Percentiles rank a stretch among this genome's conserved stretches.
phyloP scores from a whole-genome alignment of 2,797 vertebrate genomes.

The Silurus aristotelis region DNA sequence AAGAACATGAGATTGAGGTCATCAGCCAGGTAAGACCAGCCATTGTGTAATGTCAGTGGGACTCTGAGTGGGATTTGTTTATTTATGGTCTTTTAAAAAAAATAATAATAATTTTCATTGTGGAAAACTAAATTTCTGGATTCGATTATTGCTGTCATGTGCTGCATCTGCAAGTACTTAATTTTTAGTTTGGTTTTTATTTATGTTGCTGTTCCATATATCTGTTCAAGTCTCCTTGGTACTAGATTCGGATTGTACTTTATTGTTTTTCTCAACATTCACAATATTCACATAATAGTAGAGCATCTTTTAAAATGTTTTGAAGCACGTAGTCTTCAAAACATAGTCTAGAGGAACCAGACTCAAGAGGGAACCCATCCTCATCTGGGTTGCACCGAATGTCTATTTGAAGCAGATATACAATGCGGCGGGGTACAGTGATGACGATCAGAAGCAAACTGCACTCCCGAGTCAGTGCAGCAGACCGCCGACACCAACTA shows the following conservation, averaged over 20 bases:
- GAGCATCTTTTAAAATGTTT: too few species aligned
- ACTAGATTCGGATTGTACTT: background rate
- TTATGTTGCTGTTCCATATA: background rate
- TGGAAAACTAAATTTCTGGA: background rate
- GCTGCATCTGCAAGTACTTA: background rate
- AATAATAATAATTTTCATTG: too few species aligned
- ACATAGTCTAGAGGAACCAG: too few species aligned
- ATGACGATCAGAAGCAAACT: too few species aligned
- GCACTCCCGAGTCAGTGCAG: too few species aligned
- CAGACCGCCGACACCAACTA: too few species aligned
- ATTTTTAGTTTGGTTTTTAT: background rate
- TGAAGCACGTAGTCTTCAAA: too few species aligned
- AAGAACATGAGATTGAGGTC: conserved; percentile 97
- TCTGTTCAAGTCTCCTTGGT: background rate
- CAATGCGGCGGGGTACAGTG: too few species aligned
- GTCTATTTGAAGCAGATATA: too few species aligned
- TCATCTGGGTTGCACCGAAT: too few species aligned
- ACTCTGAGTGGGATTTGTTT: background rate
- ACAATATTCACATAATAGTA: background rate
- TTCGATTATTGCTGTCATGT: background rate
- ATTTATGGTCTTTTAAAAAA: background rate
- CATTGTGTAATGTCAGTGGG: background rate
- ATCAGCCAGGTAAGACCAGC: conserved; percentile 88
- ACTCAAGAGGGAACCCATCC: too few species aligned
- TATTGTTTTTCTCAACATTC: background rate